Evolutionary conservation across 2,888 invertebrate genomes (phyloP), one percentile per base, ranked within the genome.

Genomic region (Eupithecia pulchellata): DNA sequence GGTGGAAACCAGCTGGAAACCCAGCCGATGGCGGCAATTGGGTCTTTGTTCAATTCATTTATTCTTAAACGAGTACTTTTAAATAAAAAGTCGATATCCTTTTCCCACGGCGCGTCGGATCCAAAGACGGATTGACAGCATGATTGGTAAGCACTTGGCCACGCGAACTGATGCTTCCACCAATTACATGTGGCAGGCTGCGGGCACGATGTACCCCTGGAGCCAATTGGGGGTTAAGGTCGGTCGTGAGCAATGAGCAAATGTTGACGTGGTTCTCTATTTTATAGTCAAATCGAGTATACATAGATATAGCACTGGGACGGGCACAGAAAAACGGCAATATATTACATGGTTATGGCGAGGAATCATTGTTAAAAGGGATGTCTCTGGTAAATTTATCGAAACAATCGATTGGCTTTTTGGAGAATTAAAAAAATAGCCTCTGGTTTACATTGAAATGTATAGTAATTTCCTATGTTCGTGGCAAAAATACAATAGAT

Each of bases 121-220:
- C 68, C 68, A 83, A 82, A 79, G 89, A 87, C 85, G 85, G 89
- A 84, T 89, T 92, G 92, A 92, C 92, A 91, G 85, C 79, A 86
- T 90, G 92, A 92, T 92, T 92, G 78, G 84, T 90, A 91, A 92
- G 89, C 89, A 88, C 83, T 83, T 80, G 84, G 82, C 81, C 84
- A 86, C 86, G 84, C 82, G 88, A 85, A 86, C 86, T 86, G 86
- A 81, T 83, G 73, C 62, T 73, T 84, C 83, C 82, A 85, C 83
- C 87, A 88, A 89, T 90, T 90, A 89, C 88, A 87, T 83, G 86
- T 88, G 88, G 89, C 91, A 85, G 86, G 88, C 91, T 88, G 88
- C 91, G 85, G 86, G 88, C 91, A 91, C 91, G 91, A 91, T 83
- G 80, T 83, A 80, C 85, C 86, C 86, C 86, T 72, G 79, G 63